Percentiles rank a stretch among this genome's conserved stretches.
Evolutionary conservation across 2,888 invertebrate species (phyloP).

Genomic region (Hipparchia semele): DNA sequence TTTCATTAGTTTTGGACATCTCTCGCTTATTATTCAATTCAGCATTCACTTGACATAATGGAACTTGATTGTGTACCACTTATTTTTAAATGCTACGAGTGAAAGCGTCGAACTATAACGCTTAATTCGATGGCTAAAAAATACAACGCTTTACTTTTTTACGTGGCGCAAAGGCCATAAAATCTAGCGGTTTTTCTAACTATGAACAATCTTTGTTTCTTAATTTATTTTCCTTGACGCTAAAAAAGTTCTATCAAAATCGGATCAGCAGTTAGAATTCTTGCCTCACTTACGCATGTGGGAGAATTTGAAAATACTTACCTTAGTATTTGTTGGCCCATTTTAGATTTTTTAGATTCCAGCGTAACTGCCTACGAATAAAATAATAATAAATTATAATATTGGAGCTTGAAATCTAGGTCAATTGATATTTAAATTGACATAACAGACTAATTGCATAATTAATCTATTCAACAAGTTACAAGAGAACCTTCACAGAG

Average conservation of each 20-base stretch:
- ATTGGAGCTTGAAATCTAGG: slow-evolving; percentile 10
- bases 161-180: no score
- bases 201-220: no score
- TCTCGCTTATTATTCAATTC: slow-evolving; percentile 45
- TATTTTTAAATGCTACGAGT: slow-evolving; percentile 17
- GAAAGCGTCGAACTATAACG: no score
- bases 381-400: not conserved
- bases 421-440: slow-evolving; percentile 19
- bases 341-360: not conserved
- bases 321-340: no score
- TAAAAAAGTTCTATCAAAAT: no score
- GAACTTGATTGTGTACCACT: slow-evolving; percentile 20
- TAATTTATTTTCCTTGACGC: no score
- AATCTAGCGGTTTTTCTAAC: no score
- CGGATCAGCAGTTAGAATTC: no score
- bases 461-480: not conserved
- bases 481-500: not conserved
- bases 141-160: no score
- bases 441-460: slow-evolving; percentile 10
- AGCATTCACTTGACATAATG: slow-evolving; percentile 28
- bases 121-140: no score
- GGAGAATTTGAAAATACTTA: no score
- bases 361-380: not conserved
- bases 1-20: slow-evolving; percentile 44
- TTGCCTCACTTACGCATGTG: no score